These are phyloP conservation scores for Heteropelma amictum DNA, from an alignment of 2,888 invertebrate genomes.

Conservation along the genomic window DNA sequence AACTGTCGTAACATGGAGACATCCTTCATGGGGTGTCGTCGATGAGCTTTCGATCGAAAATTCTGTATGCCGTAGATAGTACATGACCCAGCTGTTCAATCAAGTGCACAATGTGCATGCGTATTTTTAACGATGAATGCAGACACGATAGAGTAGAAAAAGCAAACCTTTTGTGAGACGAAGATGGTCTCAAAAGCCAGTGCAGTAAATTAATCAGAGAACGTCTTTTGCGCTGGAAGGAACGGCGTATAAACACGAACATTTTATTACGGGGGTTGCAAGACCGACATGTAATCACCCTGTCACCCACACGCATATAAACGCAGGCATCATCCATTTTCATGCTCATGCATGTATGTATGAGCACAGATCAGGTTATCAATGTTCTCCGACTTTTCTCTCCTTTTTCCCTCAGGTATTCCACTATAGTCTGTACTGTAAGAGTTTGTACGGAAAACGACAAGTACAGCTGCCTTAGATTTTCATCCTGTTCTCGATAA, in stretches of 20 bases:
- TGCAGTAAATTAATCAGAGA: constrained; percentile 1
- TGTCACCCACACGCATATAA: constrained; percentile 10
- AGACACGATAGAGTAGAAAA: constrained; percentile 14
- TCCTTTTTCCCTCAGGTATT: not conserved
- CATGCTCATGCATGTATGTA: constrained; percentile 51
- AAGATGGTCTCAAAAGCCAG: not conserved
- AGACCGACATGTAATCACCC: not conserved
- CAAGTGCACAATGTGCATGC: too few relatives aligned
- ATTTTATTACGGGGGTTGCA: not conserved
- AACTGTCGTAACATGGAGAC: too few relatives aligned
- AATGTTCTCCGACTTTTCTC: constrained; percentile 32
- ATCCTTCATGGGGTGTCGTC: not conserved
- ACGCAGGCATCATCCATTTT: constrained; percentile 29
- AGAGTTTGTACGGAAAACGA: not conserved
- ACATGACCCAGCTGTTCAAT: not conserved
- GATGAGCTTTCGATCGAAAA: too few relatives aligned
- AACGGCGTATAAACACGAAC: constrained; percentile 17
- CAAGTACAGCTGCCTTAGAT: constrained; percentile 11
- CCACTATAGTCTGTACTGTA: constrained; percentile 8
- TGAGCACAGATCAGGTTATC: constrained; percentile 48
- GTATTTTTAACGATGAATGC: too few relatives aligned
- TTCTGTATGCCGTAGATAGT: not conserved
- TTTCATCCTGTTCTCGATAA: constrained; percentile 38
- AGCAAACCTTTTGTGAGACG: not conserved
- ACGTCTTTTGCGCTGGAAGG: not conserved